phyloP scores from a whole-genome alignment of 2,797 vertebrate species.

The Anguilla megastoma region DNA sequence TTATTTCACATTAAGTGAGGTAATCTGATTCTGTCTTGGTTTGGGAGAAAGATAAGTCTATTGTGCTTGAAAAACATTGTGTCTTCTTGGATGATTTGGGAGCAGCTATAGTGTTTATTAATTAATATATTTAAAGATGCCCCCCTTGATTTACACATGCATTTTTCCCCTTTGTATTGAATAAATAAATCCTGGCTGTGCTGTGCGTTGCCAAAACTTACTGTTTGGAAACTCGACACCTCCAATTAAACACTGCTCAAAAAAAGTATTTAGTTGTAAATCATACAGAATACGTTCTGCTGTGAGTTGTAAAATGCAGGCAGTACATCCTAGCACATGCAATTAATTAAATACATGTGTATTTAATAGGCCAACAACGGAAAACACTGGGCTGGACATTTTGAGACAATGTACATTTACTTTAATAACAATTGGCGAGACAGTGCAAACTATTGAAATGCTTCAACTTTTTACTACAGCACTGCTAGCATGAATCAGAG shows the following conservation, averaged over 20 bases:
- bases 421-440: background rate
- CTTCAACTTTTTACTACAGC: too few species aligned
- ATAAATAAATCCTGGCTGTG: background rate
- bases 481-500: too few species aligned
- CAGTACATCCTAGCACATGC: background rate
- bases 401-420: constrained; percentile 1
- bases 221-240: background rate
- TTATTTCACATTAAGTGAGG: background rate
- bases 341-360: background rate
- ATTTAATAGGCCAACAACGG: background rate
- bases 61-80: background rate
- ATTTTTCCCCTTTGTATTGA: background rate
- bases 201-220: background rate
- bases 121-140: background rate
- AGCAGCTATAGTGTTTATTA: background rate
- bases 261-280: constrained; percentile 4
- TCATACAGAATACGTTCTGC: background rate
- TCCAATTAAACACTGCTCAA: background rate
- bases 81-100: background rate
- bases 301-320: background rate
- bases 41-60: background rate
- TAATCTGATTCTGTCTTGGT: background rate
- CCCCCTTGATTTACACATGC: background rate
- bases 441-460: too few species aligned
- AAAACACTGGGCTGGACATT: background rate